Evolutionary conservation across 2,113 vertebrate species (phyloP), one percentile per base, ranked within the genome.

Genomic region (Brachyistius frenatus): DNA sequence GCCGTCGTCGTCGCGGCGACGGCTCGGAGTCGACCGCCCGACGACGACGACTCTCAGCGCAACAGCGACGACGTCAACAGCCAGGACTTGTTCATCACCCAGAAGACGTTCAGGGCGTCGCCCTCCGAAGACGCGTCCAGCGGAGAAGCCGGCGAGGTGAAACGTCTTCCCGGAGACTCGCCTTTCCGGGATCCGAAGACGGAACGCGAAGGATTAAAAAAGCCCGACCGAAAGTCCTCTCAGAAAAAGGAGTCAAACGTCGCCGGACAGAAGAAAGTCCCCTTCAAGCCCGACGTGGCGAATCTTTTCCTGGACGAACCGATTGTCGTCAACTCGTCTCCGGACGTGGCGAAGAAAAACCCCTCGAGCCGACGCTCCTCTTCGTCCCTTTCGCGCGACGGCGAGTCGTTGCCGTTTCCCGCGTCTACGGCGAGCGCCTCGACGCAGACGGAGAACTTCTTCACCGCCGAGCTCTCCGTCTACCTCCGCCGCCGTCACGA

Each of bases 31-130:
- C 23, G 23, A 23, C 23, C 23, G 23, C 23, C 23, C 23, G 23
- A 23, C 23, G 23, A 44, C 10, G 2, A 70, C 3, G 81, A 84
- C 31, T 93, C 87, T 6, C 92, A 91, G 23, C 53, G 55, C 37
- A 76, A 66, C 41, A 65, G 54, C 1, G 93, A 95, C 1, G 90
- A 92, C 2, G 35, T 88, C 0, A 91, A 92, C 87, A 95, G 95
- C 81, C 94, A 95, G 80, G 95, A 95, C 56, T 84, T 95, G 37
- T 95, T 95, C 14, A 94, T 95, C 63, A 95, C 94, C 9, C 95
- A 95, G 88, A 95, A 94, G 82, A 91, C 49, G 0, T 95, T 94
- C 89, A 83, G 83, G 31, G 16, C 76, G 0, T 61, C 82, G 2
- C 70, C 80, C 3, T 39, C 77, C 0, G 78, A 90, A 1, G 5